Percentiles rank a stretch among this genome's conserved stretches.
These are phyloP conservation scores for Muricea muricata DNA, from an alignment of 92 coral and sea anemone genomes.

Conservation along the genomic window DNA sequence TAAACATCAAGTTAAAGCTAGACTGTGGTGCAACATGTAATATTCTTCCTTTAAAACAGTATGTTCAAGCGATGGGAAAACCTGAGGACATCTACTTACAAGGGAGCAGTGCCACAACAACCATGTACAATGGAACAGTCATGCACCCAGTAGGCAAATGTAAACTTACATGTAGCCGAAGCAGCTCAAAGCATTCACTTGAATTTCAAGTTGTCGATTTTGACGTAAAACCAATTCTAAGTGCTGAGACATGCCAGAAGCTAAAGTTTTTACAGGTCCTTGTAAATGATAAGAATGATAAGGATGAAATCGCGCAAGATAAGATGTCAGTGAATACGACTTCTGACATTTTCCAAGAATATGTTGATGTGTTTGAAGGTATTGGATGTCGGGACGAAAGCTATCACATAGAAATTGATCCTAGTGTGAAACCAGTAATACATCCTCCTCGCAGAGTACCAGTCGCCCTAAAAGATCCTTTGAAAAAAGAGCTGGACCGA, in stretches of 20 bases:
- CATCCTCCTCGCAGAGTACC: slow-evolving; percentile 34
- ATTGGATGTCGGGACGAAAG: slow-evolving; percentile 22
- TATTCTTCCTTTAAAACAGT: slow-evolving; percentile 62
- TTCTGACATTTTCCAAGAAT: slow-evolving; percentile 22
- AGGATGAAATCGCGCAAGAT: neutral
- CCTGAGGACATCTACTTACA: slow-evolving; percentile 60
- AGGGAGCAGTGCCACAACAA: slow-evolving; percentile 59
- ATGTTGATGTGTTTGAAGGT: slow-evolving; percentile 30
- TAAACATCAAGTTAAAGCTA: slow-evolving; percentile 51
- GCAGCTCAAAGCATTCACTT: slow-evolving; percentile 56
- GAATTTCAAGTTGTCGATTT: slow-evolving; percentile 57
- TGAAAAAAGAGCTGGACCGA: slow-evolving; percentile 1
- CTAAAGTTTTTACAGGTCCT: slow-evolving; percentile 10
- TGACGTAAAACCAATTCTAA: slow-evolving; percentile 45
- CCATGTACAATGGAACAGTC: slow-evolving; percentile 69
- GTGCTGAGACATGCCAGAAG: slow-evolving; percentile 52
- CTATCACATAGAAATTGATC: slow-evolving; percentile 24
- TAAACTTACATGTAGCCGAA: slow-evolving; percentile 61
- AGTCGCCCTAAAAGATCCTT: slow-evolving; percentile 21
- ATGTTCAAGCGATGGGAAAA: slow-evolving; percentile 60
- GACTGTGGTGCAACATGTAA: slow-evolving; percentile 68
- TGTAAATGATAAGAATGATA: slow-evolving; percentile 6
- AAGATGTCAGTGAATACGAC: neutral
- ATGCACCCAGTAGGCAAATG: slow-evolving; percentile 65
- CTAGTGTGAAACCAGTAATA: neutral